Evolutionary conservation across 2,113 vertebrate genomes (phyloP).

Genomic region (Sceloporus undulatus): DNA sequence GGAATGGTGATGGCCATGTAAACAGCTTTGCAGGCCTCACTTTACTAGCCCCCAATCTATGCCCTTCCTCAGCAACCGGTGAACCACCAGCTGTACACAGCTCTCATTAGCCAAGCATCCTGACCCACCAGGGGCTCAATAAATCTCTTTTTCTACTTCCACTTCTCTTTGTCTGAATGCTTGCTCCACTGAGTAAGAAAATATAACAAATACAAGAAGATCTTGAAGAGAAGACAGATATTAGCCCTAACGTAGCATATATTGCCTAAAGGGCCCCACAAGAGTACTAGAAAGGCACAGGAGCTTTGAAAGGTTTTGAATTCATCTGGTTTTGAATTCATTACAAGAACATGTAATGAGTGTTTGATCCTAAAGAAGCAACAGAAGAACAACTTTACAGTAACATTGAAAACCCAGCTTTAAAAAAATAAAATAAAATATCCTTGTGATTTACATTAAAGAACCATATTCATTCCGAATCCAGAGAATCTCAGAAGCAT

Average conservation of each 20-base stretch:
- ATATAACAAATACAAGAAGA: background rate
- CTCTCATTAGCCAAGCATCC: background rate
- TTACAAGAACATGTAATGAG: background rate
- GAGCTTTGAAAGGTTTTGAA: background rate
- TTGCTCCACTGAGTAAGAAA: background rate
- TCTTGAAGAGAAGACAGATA: background rate
- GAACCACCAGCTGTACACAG: background rate
- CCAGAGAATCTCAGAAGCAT: background rate
- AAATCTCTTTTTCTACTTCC: background rate
- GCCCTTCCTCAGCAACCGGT: background rate
- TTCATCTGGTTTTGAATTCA: slow-evolving; percentile 9
- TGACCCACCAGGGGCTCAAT: background rate
- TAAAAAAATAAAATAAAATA: background rate
- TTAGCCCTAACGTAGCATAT: background rate
- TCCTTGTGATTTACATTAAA: background rate
- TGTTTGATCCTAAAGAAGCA: background rate
- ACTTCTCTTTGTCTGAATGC: background rate
- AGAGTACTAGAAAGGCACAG: background rate
- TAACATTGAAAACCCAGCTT: background rate
- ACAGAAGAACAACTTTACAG: background rate
- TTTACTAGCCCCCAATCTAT: too few species aligned
- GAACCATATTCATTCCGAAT: background rate
- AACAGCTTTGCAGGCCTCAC: too few species aligned
- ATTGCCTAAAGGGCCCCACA: background rate
- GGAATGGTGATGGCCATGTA: too few species aligned